Percentiles rank a stretch among this genome's conserved stretches.
Evolutionary conservation across 2,113 vertebrate species (phyloP).

Genomic region (Herpailurus yagouaroundi): DNA sequence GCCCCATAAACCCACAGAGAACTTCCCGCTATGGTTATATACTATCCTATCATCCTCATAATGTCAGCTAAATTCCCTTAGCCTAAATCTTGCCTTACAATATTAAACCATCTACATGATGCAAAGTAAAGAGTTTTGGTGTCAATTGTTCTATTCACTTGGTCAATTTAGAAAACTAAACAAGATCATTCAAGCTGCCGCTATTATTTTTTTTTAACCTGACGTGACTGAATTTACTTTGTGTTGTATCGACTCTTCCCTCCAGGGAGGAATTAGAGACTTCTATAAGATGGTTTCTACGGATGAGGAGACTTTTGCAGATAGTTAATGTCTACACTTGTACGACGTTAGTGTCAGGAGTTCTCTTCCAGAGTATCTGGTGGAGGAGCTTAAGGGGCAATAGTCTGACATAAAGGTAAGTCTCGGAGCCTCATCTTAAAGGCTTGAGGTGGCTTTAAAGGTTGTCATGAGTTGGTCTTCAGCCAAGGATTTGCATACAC

Average conservation of each 20-base stretch:
- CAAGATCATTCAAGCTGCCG: neutral
- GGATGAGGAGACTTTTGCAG: neutral
- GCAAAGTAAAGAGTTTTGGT: neutral
- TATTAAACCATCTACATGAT: neutral
- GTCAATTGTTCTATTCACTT: neutral
- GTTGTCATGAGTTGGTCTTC: neutral
- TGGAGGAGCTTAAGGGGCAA: neutral
- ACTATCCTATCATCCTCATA: neutral
- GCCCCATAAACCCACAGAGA: slow-evolving; percentile 19
- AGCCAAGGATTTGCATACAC: neutral
- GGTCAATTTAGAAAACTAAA: slow-evolving; percentile 7
- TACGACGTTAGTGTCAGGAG: neutral
- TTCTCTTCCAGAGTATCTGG: neutral
- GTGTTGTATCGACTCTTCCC: neutral
- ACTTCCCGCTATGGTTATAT: neutral
- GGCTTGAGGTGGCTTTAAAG: neutral
- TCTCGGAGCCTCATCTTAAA: neutral
- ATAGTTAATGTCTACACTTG: neutral
- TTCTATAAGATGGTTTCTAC: neutral
- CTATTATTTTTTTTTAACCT: neutral
- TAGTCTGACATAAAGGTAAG: neutral
- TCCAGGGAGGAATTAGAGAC: neutral
- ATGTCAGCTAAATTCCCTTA: neutral
- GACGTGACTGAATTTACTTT: neutral
- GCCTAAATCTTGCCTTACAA: neutral